A percentile compares a stretch with the other conserved stretches of the same genome.
phyloP scores from a whole-genome alignment of 2,888 invertebrate genomes.

The Eupithecia tripunctaria region DNA sequence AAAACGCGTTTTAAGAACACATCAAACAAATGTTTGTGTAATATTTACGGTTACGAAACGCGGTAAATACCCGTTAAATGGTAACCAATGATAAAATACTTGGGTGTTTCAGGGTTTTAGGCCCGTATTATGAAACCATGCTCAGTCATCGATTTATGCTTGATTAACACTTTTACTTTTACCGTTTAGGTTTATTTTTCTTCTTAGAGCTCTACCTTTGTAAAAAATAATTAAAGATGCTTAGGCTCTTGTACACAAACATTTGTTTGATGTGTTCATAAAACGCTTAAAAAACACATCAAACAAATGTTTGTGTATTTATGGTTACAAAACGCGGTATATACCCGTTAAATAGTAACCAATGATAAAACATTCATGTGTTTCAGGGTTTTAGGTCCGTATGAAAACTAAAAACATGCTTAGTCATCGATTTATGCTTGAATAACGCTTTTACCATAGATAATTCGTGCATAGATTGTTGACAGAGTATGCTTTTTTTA shows the following conservation, averaged over 20 bases:
- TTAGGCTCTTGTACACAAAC: too few relatives aligned
- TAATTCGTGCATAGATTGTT: not conserved
- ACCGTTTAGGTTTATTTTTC: too few relatives aligned
- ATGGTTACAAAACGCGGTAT: too few relatives aligned
- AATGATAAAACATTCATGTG: not conserved
- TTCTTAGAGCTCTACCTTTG: too few relatives aligned
- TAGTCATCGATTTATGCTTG: not conserved
- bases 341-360: too few relatives aligned
- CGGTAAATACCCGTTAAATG: too few relatives aligned
- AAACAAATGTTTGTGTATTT: not conserved
- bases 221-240: too few relatives aligned
- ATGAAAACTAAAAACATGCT: not conserved
- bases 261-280: too few relatives aligned
- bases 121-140: not conserved
- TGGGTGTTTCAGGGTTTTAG: not conserved
- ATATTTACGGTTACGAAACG: not conserved
- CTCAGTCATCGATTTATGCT: not conserved
- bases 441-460: not conserved
- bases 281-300: not conserved
- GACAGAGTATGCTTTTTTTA: not conserved
- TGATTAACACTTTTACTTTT: not conserved
- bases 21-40: not conserved
- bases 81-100: not conserved
- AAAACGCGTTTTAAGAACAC: not conserved
- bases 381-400: not conserved